Evolutionary conservation across 2,797 vertebrate genomes (phyloP).

Genomic region (Centroberyx gerrardi): DNA sequence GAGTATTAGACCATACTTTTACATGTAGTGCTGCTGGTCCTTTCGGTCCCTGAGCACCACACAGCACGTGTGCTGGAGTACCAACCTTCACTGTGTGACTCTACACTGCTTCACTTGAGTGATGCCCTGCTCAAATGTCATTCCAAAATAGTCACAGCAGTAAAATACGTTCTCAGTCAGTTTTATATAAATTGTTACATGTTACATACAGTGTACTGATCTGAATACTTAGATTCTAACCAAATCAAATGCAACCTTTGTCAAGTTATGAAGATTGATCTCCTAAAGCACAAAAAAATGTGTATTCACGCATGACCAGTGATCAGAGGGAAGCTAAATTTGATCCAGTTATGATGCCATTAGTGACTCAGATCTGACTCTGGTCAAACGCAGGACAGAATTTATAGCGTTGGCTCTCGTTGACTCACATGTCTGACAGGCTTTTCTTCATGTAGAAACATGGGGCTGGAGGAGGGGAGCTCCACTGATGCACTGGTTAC

Average conservation of each 20-base stretch:
- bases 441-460: conserved; percentile 92
- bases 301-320: neutral
- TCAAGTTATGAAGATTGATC: neutral
- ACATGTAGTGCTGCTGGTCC: conserved; percentile 80
- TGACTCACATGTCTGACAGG: conserved; percentile 93
- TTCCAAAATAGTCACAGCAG: conserved; percentile 1
- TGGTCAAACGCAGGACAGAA: conserved; percentile 36
- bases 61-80: conserved; percentile 51
- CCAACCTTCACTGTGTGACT: conserved; percentile 32
- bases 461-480: conserved; percentile 88
- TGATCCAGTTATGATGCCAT: neutral
- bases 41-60: conserved; percentile 88
- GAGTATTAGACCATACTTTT: conserved; percentile 1
- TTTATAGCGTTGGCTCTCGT: conserved; percentile 23
- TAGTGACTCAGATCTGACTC: conserved; percentile 20
- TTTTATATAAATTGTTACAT: no score
- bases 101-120: neutral
- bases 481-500: conserved; percentile 88
- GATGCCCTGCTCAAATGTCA: neutral
- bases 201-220: no score
- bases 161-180: neutral
- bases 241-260: no score
- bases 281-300: neutral
- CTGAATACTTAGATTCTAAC: no score
- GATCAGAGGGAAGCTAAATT: neutral